Conservation (phyloP, 2,113 vertebrate species). For the Dolichotis patagonum region DNA sequence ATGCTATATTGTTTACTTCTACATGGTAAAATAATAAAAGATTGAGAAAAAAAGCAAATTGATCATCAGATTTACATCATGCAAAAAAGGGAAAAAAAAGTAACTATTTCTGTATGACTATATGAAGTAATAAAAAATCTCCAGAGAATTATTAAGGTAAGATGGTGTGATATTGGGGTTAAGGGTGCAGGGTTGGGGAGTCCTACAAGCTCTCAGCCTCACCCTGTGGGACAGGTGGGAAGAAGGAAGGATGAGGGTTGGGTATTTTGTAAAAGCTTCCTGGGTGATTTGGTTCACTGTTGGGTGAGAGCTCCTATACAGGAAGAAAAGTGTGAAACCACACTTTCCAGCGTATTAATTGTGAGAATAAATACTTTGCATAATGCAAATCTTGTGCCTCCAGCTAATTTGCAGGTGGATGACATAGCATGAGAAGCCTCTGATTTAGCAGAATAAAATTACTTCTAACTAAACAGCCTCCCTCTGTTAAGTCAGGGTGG, state of each 20-base stretch:
- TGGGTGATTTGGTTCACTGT: neutral
- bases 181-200: neutral
- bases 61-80: neutral
- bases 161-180: neutral
- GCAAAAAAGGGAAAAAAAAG: neutral
- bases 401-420: conserved; percentile 58
- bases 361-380: conserved; percentile 71
- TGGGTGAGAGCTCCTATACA: conserved; percentile 31
- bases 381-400: conserved; percentile 60
- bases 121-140: neutral
- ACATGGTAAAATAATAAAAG: neutral
- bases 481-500: conserved; percentile 24
- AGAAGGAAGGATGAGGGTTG: neutral
- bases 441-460: conserved; percentile 38
- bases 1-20: neutral
- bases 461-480: neutral
- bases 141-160: neutral
- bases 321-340: conserved; percentile 71
- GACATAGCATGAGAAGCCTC: neutral
- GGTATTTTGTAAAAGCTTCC: neutral
- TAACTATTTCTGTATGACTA: neutral
- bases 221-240: too few relatives aligned
- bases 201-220: neutral
- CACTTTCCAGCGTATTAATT: conserved; percentile 69
- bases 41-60: conserved; percentile 23